These are phyloP conservation scores for Solenodon paradoxus DNA, from an alignment of 2,113 vertebrate species.

Conservation along the genomic window DNA sequence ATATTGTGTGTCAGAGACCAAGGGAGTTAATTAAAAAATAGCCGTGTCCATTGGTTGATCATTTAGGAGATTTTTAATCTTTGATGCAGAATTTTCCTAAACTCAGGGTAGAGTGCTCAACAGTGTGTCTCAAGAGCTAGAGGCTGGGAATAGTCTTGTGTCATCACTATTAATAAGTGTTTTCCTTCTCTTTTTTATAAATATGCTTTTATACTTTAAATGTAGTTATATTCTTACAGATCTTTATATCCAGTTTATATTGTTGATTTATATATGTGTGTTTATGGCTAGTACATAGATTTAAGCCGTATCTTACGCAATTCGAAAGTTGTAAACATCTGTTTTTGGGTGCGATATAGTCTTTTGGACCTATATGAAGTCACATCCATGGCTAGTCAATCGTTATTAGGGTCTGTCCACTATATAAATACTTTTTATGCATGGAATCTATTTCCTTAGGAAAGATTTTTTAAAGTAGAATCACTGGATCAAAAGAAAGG, in stretches of 20 bases:
- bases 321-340: neutral
- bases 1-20: neutral
- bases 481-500: neutral
- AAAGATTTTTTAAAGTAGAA: neutral
- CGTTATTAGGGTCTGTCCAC: neutral
- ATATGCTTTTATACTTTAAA: neutral
- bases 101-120: too few relatives aligned
- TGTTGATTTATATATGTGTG: neutral
- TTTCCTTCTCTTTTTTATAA: neutral
- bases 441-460: neutral
- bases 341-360: neutral
- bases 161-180: neutral
- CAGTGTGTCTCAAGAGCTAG: neutral
- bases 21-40: neutral
- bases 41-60: neutral
- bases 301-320: neutral
- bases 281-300: neutral
- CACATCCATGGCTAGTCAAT: neutral
- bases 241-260: neutral
- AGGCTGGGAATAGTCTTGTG: neutral
- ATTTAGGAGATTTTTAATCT: neutral
- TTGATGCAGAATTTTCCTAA: neutral
- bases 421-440: neutral
- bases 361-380: neutral
- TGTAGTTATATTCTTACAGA: neutral